Conservation (phyloP, 2,888 invertebrate species). For the Phengaris alcon region DNA sequence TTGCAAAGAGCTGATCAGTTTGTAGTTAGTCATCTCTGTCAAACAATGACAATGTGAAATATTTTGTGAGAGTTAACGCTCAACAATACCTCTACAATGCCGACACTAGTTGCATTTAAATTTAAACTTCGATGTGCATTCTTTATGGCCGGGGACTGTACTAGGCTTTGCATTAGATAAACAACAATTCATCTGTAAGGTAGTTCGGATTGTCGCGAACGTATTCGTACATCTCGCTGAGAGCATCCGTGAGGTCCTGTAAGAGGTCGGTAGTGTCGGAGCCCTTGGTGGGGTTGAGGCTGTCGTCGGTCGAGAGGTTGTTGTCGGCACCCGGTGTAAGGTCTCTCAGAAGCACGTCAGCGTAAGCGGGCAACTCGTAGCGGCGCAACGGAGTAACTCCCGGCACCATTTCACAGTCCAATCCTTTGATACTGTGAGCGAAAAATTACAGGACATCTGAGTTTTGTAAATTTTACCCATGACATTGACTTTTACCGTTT, state of each 20-base stretch:
- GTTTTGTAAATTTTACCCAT: no score
- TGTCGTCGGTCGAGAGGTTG: slow-evolving; percentile 21
- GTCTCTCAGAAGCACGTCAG: slow-evolving; percentile 45
- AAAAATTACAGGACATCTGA: not conserved
- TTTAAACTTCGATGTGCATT: no score
- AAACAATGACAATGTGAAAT: no score
- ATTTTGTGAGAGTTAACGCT: not conserved
- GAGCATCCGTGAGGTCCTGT: slow-evolving; percentile 32
- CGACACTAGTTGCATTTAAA: no score
- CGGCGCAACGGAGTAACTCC: slow-evolving; percentile 56
- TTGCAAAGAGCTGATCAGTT: not conserved
- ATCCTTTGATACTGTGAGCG: slow-evolving; percentile 43
- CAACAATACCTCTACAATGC: not conserved
- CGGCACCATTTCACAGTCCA: slow-evolving; percentile 50
- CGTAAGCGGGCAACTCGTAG: slow-evolving; percentile 57
- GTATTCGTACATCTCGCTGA: slow-evolving; percentile 37
- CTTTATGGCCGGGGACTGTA: no score
- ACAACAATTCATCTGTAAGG: slow-evolving; percentile 51
- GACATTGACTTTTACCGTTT: no score
- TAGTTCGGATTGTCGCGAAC: slow-evolving; percentile 50
- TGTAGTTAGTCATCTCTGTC: not conserved
- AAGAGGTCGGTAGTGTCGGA: slow-evolving; percentile 28
- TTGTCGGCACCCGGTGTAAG: slow-evolving; percentile 37
- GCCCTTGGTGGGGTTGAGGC: slow-evolving; percentile 14
- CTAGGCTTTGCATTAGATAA: slow-evolving; percentile 33